Conservation (phyloP, 2,888 invertebrate genomes). For the Osmoderma eremita region DNA sequence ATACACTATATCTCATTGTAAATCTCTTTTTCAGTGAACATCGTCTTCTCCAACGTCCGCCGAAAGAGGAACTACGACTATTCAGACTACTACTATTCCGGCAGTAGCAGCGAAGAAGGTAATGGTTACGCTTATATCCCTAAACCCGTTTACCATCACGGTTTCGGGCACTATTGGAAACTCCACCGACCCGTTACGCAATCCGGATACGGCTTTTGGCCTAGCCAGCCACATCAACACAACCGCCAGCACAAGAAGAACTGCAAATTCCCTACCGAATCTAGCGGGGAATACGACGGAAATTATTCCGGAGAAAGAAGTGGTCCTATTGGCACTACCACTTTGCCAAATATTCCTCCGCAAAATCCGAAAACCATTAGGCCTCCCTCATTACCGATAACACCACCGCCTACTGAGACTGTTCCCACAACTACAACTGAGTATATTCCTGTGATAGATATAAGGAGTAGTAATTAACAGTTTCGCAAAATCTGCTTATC, state of each 20-base stretch:
- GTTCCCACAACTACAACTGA: constrained; percentile 21
- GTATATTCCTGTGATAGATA: constrained; percentile 25
- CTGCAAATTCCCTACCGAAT: constrained; percentile 4
- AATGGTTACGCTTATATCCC: constrained; percentile 1
- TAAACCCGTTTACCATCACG: neutral
- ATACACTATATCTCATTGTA: neutral
- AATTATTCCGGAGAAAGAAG: neutral
- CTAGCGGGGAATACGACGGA: neutral
- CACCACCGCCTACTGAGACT: neutral
- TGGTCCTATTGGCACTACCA: neutral
- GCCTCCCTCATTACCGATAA: too few species aligned
- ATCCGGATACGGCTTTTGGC: constrained; percentile 5
- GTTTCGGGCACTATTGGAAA: constrained; percentile 13
- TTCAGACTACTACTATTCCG: constrained; percentile 11
- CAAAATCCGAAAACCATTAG: neutral
- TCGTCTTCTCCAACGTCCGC: neutral
- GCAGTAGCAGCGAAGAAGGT: constrained; percentile 23
- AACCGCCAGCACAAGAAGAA: neutral
- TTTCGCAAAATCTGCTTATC: neutral
- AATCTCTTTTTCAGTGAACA: constrained; percentile 11
- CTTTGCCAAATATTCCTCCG: neutral
- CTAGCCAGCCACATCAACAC: neutral
- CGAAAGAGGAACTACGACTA: constrained; percentile 17
- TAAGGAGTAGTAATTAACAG: constrained; percentile 15
- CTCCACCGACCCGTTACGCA: neutral